Base-by-base conservation (phyloP, 2,888 invertebrate genomes). In the Spisula solida region DNA sequence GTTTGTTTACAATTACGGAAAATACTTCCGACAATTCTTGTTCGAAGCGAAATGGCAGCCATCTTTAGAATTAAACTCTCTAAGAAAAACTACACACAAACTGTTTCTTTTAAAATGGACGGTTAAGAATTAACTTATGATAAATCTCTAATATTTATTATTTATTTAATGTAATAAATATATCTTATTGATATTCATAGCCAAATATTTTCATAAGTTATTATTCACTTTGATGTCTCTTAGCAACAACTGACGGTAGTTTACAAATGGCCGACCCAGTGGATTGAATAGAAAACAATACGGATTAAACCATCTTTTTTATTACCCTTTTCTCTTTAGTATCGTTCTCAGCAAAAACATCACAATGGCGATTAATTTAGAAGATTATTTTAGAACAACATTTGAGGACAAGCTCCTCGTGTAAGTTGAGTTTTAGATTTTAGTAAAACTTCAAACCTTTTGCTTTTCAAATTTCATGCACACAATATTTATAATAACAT, bases 381-480 rank as follows among this genome's bases (percentile, higher is more conserved):
- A 96, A 92, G 96, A 96, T 93, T 96, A 96, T 91, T 96, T 96
- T 87, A 92, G 95, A 81, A 96, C 96, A 41, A 96, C 96, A 31
- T 96, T 96, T 91, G 96, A 96, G 95, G 96, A 96, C 88, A 96
- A 96, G 87, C 96, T 96, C 94, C 96, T 96, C 93, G 96, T 96
- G 96, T 96, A 95, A 95, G 96, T 94, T 29, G 41, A 5, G 12
- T 25, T 56, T 41, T 41, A 8, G 41, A 8, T 41, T 41, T 41
- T 41, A 41, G n/a, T n/a, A 41, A 41, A 41, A 41, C 41, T 41
- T 51, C 12, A 51, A 14, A 10, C 51, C 12, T 12, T 16, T 16
- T 1, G 12, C 51, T 51, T 51, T 51, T 16, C 12, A 10, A 10
- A 51, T 51, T 14, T 51, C 51, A 16, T 51, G 51, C 51, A 51